phyloP scores from a whole-genome alignment of 53 echinoderm and acorn worm genomes.

The Echinometra lucunter region DNA sequence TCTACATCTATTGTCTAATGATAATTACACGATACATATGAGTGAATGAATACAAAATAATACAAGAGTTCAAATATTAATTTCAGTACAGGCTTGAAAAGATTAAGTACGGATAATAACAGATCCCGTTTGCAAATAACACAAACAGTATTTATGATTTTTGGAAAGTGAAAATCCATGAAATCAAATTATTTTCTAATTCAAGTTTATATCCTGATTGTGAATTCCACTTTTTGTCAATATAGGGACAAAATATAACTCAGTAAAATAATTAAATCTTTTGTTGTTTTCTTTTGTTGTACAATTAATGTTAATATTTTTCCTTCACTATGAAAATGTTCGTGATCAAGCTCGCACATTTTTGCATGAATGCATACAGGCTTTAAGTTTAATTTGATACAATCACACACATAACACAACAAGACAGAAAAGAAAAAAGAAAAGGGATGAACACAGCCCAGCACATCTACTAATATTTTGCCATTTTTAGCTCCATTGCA shows the following conservation, averaged over 20 bases:
- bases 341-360: too few species aligned
- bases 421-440: neutral
- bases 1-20: too few species aligned
- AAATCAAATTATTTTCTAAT: neutral
- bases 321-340: too few species aligned
- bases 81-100: constrained; percentile 27
- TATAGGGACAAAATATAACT: neutral
- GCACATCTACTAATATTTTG: neutral
- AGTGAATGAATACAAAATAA: constrained; percentile 43
- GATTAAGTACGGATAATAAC: constrained; percentile 29
- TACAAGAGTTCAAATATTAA: neutral
- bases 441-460: too few species aligned
- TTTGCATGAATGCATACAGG: too few species aligned
- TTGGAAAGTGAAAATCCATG: neutral
- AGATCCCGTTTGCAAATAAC: neutral
- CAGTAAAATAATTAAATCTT: neutral
- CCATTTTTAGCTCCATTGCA: constrained; percentile 41
- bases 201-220: neutral
- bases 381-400: neutral
- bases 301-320: too few species aligned
- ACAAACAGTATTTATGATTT: neutral
- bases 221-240: neutral
- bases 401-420: constrained; percentile 23
- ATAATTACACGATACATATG: neutral
- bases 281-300: too few species aligned